Evolutionary conservation across 2,888 invertebrate species (phyloP).

Genomic region (Coenonympha glycerion): DNA sequence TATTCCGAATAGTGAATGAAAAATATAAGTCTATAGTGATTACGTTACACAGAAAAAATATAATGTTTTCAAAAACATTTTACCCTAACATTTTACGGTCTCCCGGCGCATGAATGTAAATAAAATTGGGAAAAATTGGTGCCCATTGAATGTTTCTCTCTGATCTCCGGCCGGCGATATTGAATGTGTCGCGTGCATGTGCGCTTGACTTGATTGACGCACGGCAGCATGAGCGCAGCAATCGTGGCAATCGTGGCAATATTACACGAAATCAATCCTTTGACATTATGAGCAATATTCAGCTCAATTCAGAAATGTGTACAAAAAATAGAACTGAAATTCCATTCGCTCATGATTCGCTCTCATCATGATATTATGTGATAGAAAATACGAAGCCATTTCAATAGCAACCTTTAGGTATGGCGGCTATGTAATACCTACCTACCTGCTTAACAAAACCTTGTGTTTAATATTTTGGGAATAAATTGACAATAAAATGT

Average conservation of each 20-base stretch:
- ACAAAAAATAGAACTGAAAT: no score
- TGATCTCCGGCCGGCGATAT: conserved; percentile 20
- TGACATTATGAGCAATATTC: conserved; percentile 15
- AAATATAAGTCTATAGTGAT: no score
- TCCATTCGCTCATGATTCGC: no score
- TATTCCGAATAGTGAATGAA: no score
- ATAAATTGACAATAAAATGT: no score
- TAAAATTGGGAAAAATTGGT: conserved; percentile 4
- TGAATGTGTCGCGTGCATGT: conserved; percentile 23
- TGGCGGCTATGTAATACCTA: no score
- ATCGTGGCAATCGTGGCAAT: conserved; percentile 23
- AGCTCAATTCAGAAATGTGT: no score
- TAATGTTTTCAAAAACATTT: not conserved
- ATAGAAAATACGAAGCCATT: no score
- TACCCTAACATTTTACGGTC: not conserved
- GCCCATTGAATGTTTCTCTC: conserved; percentile 15
- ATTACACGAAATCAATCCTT: conserved; percentile 21
- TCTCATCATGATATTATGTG: conserved; percentile 2
- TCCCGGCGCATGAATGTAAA: not conserved
- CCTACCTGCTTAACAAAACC: no score
- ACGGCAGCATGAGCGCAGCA: conserved; percentile 19
- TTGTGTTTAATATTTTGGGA: no score
- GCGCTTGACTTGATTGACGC: conserved; percentile 22
- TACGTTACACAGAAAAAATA: not conserved
- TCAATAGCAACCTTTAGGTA: no score